Evolutionary conservation across 2,113 vertebrate genomes (phyloP).

Genomic region (Zosterops borbonicus): DNA sequence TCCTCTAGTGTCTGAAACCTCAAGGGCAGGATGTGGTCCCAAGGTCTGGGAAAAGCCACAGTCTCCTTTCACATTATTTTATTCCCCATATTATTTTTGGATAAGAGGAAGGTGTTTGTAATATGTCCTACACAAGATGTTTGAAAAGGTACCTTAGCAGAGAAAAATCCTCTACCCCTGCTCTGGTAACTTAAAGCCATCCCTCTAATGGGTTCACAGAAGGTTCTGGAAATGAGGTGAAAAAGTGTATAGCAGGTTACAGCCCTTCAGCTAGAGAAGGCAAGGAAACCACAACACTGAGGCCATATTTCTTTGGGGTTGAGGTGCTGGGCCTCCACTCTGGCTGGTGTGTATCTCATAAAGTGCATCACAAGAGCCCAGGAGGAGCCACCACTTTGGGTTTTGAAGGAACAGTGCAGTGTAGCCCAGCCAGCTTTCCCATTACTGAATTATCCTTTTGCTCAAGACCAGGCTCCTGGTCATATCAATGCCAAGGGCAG

Average conservation of each 20-base stretch:
- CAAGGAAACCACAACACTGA: not conserved
- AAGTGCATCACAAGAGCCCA: accelerated
- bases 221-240: not conserved
- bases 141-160: not conserved
- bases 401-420: not conserved
- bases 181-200: not conserved
- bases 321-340: not conserved
- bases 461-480: not conserved
- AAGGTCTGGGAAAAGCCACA: not conserved
- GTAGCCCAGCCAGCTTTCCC: not conserved
- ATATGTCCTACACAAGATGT: not conserved
- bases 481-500: not conserved
- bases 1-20: not conserved
- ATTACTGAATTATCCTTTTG: not conserved
- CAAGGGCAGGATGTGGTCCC: not conserved
- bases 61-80: not conserved
- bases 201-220: not conserved
- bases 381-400: not conserved
- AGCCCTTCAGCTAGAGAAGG: not conserved
- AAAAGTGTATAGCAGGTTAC: not conserved
- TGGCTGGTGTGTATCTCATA: not conserved
- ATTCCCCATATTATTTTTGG: not conserved
- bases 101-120: not conserved
- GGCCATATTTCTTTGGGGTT: not conserved
- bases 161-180: not conserved